Evolutionary conservation across 2,113 vertebrate species (phyloP), one percentile per base, ranked within the genome.

Genomic region (Chloropsis cyanopogon): DNA sequence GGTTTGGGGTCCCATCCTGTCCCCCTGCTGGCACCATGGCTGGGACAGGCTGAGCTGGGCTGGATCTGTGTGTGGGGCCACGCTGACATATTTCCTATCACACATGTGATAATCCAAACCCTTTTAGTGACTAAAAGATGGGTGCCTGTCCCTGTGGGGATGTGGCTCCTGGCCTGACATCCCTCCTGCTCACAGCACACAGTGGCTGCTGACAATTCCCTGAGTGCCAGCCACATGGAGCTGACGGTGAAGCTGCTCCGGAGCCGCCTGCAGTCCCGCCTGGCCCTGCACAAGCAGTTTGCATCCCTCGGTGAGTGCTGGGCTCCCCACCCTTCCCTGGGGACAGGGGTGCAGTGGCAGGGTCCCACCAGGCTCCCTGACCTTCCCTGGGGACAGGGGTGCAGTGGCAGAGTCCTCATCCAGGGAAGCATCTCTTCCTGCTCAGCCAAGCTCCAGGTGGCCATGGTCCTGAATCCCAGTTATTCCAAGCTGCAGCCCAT

Each of bases 161-260:
- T 33, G 14, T 23, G 59, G 41, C 44, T 66, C 12, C 44, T 19
- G 35, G 41, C 4, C 29, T 17, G 81, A 66, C 20, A 4, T 8
- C 56, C 14, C n/a, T 90, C 19, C 37, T 95, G 64, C 95, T 89
- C 75, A 14, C 97, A 98, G 98, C 97, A 97, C 82, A 91, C 91
- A 0, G 97, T 98, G 72, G n/a, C 97, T 2, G 96, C 98, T 2
- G 98, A 98, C 87, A 99, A 98, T 83, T 98, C 98, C 0, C 98
- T 99, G 86, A 99, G 99, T 3, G 98, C 99, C 93, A 99, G 99
- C 96, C 99, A 99, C 97, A 99, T 99, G 99, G 99, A 99, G 97
- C 98, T 91, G 90, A 99, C 99, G 2, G 98, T 99, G 97, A 99
- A 99, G 91, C 97, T 99, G 77, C 98, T 99, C 81, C 98, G 98